These are phyloP conservation scores for Arion vulgaris DNA, from an alignment of 1,140 invertebrate genomes.

Conservation along the genomic window DNA sequence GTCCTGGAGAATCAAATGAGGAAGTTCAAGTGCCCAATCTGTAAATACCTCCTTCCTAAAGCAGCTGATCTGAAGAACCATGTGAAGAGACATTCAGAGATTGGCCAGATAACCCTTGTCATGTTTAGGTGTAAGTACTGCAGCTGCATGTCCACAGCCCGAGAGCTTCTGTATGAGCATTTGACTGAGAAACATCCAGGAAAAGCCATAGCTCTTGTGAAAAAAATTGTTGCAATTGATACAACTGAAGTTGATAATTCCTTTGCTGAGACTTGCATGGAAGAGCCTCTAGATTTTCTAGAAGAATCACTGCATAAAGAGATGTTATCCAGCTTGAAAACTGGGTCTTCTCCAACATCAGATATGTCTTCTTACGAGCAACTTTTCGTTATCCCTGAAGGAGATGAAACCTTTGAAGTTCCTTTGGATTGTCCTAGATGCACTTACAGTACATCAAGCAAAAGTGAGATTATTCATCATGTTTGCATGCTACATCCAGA, in stretches of 20 bases:
- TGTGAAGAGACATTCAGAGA: constrained; percentile 46
- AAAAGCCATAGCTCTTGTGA: constrained; percentile 47
- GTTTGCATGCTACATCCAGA: constrained; percentile 41
- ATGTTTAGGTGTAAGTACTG: constrained; percentile 52
- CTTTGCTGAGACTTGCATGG: constrained; percentile 48
- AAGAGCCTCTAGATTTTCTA: constrained; percentile 37
- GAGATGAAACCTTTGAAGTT: constrained; percentile 32
- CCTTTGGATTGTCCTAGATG: constrained; percentile 47
- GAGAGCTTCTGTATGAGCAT: constrained; percentile 45
- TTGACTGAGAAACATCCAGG: constrained; percentile 48
- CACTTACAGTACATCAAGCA: constrained; percentile 36
- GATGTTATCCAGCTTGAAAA: neutral
- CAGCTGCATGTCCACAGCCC: constrained; percentile 49
- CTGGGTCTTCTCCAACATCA: neutral
- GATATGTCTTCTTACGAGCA: constrained; percentile 14
- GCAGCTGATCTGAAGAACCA: constrained; percentile 52
- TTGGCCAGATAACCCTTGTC: constrained; percentile 49
- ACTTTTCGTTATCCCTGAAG: constrained; percentile 41
- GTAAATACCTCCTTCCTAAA: constrained; percentile 49
- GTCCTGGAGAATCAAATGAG: constrained; percentile 45
- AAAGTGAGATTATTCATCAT: constrained; percentile 41
- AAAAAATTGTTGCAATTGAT: constrained; percentile 49
- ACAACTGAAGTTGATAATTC: constrained; percentile 44
- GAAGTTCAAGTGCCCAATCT: constrained; percentile 50
- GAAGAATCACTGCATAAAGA: constrained; percentile 36